phyloP scores from a whole-genome alignment of 2,113 vertebrate genomes.

The Sturnira hondurensis region DNA sequence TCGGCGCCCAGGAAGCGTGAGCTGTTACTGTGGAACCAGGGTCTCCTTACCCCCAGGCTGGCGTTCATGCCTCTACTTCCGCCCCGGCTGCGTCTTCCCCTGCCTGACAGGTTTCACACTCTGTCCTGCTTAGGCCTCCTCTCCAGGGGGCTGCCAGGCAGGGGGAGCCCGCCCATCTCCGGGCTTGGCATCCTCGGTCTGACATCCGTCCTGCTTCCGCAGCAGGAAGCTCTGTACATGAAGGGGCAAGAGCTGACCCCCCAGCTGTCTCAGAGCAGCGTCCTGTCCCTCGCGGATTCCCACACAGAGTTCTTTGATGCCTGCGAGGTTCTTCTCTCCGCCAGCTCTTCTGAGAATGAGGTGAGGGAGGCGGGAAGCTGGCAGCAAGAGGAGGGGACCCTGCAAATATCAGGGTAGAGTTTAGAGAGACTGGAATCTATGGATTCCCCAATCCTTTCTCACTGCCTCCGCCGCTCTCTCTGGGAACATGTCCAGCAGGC shows the following conservation, averaged over 20 bases:
- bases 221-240: constrained; percentile 74
- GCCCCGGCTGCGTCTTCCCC: neutral
- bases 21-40: rapidly evolving
- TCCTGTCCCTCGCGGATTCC: constrained; percentile 89
- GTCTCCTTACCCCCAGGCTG: neutral
- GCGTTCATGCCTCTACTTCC: rapidly evolving
- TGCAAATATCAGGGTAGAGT: neutral
- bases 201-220: neutral
- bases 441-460: neutral
- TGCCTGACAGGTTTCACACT: neutral
- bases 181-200: neutral
- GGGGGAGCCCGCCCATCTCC: neutral
- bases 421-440: neutral
- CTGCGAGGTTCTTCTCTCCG: constrained; percentile 88
- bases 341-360: constrained; percentile 91
- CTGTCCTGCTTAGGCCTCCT: neutral
- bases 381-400: neutral
- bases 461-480: rapidly evolving
- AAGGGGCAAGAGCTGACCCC: constrained; percentile 79
- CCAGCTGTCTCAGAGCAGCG: constrained; percentile 78
- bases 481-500: neutral
- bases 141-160: neutral
- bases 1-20: neutral
- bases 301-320: constrained; percentile 93
- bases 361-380: constrained; percentile 49